Percentiles rank a stretch among this genome's conserved stretches.
Evolutionary conservation across 2,113 vertebrate species (phyloP).

Genomic region (Xiphophorus maculatus): DNA sequence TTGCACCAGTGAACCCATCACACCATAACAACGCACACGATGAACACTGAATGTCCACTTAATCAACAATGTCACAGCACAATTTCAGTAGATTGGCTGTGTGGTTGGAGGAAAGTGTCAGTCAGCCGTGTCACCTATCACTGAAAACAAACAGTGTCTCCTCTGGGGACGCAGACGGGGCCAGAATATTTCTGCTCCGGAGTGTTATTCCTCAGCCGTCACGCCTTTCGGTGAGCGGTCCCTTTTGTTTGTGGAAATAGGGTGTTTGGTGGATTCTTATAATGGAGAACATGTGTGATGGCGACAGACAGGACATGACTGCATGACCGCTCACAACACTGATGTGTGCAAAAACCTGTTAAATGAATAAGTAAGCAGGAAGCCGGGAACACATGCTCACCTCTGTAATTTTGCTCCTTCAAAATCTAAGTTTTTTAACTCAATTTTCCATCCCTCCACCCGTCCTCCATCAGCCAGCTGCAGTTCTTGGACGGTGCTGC

Average conservation of each 20-base stretch:
- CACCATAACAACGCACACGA: conserved; percentile 19
- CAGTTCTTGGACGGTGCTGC: conserved; percentile 54
- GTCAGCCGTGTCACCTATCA: conserved; percentile 69
- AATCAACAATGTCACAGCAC: conserved; percentile 66
- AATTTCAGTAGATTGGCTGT: conserved; percentile 57
- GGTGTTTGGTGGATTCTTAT: conserved; percentile 74
- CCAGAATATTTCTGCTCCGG: conserved; percentile 26
- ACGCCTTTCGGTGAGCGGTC: conserved; percentile 25
- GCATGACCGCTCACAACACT: conserved; percentile 31
- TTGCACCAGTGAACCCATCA: conserved; percentile 37
- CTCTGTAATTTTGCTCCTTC: conserved; percentile 4
- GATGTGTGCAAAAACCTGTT: conserved; percentile 4
- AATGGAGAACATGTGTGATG: conserved; percentile 71
- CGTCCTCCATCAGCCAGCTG: conserved; percentile 49
- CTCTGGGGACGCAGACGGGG: conserved; percentile 39
- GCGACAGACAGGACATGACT: conserved; percentile 69
- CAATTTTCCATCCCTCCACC: neutral
- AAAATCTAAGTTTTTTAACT: conserved; percentile 2
- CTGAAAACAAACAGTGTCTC: conserved; percentile 59
- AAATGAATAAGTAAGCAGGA: neutral
- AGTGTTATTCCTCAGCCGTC: conserved; percentile 48
- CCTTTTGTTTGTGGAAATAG: conserved; percentile 39
- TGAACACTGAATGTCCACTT: conserved; percentile 40
- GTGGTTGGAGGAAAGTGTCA: conserved; percentile 64
- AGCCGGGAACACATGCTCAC: neutral